Evolutionary conservation across 1,140 invertebrate genomes (phyloP).

Genomic region (Coenobita brevimanus): DNA sequence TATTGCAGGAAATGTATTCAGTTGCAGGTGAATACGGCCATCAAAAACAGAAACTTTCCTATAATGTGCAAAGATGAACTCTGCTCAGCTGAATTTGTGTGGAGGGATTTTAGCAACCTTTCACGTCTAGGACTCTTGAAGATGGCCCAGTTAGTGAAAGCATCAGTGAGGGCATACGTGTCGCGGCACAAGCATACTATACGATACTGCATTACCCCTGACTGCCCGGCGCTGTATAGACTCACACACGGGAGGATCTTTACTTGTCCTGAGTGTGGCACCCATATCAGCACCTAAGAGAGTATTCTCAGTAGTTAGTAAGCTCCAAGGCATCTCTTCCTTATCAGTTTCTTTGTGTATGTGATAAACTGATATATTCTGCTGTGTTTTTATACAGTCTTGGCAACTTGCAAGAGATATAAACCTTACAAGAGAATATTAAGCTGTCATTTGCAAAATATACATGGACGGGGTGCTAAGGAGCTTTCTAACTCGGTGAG

Average conservation of each 20-base stretch:
- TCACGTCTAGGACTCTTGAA: slow-evolving; percentile 10
- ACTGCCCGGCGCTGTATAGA: slow-evolving; percentile 28
- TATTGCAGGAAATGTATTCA: slow-evolving; percentile 25
- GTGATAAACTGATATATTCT: too few relatives aligned
- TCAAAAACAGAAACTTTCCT: slow-evolving; percentile 19
- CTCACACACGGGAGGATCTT: not conserved
- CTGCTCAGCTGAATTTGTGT: not conserved
- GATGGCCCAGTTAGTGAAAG: not conserved
- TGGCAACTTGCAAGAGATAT: too few relatives aligned
- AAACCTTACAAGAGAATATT: too few relatives aligned
- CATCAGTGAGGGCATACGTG: not conserved
- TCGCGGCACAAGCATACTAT: slow-evolving; percentile 1
- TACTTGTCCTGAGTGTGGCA: slow-evolving; percentile 18
- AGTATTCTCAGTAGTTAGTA: too few relatives aligned
- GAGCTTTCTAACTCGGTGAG: too few relatives aligned
- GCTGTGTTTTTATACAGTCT: too few relatives aligned
- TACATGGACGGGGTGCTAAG: too few relatives aligned
- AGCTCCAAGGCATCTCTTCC: too few relatives aligned
- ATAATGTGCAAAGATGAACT: slow-evolving; percentile 5
- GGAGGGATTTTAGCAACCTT: slow-evolving; percentile 38
- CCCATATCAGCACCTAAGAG: not conserved
- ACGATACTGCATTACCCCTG: slow-evolving; percentile 22
- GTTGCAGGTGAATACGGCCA: slow-evolving; percentile 6
- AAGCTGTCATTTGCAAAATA: too few relatives aligned
- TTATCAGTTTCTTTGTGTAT: too few relatives aligned